A percentile compares a stretch with the other conserved stretches of the same genome.
phyloP scores from a whole-genome alignment of 2,888 invertebrate species.

The Acleris holmiana region DNA sequence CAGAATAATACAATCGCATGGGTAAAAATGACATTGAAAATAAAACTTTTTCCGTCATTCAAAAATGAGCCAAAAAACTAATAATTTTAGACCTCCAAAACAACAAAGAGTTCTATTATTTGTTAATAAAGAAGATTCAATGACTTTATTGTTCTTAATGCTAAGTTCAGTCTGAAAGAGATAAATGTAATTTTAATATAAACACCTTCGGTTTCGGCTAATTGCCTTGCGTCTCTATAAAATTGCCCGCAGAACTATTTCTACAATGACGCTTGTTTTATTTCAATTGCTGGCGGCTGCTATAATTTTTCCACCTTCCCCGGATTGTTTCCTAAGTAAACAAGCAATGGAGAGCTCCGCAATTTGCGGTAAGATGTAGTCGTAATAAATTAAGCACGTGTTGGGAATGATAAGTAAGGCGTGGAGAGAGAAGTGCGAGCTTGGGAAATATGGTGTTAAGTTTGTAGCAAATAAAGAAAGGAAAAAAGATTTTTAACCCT shows the following conservation, averaged over 20 bases:
- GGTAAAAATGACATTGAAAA: no score
- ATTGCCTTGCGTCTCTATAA: constrained; percentile 26
- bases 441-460: not conserved
- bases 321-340: constrained; percentile 34
- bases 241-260: constrained; percentile 14
- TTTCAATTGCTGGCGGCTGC: constrained; percentile 30
- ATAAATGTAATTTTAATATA: no score
- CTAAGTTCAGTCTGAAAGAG: no score
- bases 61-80: no score
- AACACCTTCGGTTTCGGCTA: constrained; percentile 16
- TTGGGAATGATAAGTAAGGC: constrained; percentile 27
- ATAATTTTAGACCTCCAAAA: no score
- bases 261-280: constrained; percentile 31
- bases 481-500: no score
- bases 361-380: constrained; percentile 27
- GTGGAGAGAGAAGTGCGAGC: constrained; percentile 17
- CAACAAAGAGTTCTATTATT: no score
- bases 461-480: not conserved
- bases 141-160: no score
- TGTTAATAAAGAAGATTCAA: no score
- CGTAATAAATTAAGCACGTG: constrained; percentile 31
- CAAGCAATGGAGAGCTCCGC: constrained; percentile 28
- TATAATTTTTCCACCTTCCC: constrained; percentile 30
- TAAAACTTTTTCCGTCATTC: no score
- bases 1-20: no score